Evolutionary conservation across 1,140 invertebrate species (phyloP).

Genomic region (Drosophila auraria): DNA sequence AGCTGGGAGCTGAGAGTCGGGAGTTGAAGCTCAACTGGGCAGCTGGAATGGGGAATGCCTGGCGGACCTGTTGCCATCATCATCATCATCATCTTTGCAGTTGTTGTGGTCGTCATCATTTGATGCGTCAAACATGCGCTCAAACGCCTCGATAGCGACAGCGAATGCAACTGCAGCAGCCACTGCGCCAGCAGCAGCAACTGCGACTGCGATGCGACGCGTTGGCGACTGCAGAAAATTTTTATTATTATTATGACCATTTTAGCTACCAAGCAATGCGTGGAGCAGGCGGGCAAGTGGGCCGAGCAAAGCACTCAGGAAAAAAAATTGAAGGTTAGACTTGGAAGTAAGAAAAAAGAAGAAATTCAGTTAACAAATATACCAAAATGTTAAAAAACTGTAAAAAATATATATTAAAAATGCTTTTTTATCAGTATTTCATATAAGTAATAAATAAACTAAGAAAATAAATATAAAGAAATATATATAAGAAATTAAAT

Average conservation of each 20-base stretch:
- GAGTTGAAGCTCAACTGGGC: constrained; percentile 25
- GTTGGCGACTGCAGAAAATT: constrained; percentile 67
- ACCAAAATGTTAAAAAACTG: neutral
- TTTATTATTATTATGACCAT: constrained; percentile 83
- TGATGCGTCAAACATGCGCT: constrained; percentile 81
- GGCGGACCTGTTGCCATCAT: constrained; percentile 63
- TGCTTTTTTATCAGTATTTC: too few species aligned
- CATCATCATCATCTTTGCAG: constrained; percentile 24
- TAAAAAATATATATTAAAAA: too few species aligned
- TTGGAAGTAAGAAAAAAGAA: neutral
- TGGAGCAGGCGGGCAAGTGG: constrained; percentile 66
- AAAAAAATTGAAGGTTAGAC: neutral
- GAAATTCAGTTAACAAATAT: neutral
- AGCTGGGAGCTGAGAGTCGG: constrained; percentile 5
- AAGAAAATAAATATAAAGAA: too few species aligned
- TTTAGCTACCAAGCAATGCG: constrained; percentile 78
- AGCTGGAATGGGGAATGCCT: constrained; percentile 49
- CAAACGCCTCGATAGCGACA: constrained; percentile 69
- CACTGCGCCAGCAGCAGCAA: neutral
- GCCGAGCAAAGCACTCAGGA: constrained; percentile 20
- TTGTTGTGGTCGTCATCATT: constrained; percentile 50
- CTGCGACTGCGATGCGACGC: constrained; percentile 36
- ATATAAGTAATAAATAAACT: too few species aligned
- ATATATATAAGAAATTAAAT: too few species aligned
- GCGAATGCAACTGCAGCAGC: constrained; percentile 28